phyloP scores from a whole-genome alignment of 2,113 vertebrate genomes.

The Antidorcas marsupialis region DNA sequence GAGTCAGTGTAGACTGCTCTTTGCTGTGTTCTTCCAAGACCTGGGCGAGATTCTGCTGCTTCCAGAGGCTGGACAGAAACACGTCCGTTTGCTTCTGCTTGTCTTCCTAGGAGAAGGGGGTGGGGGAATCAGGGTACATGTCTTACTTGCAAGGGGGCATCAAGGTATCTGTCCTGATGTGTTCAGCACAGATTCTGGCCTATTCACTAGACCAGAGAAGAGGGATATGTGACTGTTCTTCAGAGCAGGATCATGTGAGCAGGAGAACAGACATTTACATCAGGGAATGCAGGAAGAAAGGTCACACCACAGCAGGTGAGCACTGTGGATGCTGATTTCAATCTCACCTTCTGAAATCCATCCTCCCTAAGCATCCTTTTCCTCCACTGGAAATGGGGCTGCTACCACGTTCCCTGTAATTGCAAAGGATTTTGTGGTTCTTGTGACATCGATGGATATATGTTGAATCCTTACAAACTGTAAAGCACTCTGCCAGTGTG shows the following conservation, averaged over 20 bases:
- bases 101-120: neutral
- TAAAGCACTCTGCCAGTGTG: rapidly evolving
- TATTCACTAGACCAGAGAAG: neutral
- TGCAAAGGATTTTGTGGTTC: neutral
- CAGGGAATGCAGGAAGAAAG: neutral
- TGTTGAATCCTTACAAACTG: neutral
- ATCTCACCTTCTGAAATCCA: neutral
- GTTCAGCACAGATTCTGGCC: neutral
- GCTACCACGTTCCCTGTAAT: rapidly evolving
- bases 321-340: neutral
- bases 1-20: neutral
- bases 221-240: neutral
- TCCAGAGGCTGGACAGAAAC: neutral
- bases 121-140: neutral
- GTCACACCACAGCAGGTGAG: rapidly evolving
- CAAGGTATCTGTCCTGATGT: neutral
- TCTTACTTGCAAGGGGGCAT: neutral
- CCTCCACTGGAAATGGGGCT: neutral
- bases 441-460: rapidly evolving
- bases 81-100: neutral
- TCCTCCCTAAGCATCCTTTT: neutral
- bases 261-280: neutral
- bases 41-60: neutral
- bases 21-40: neutral
- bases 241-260: neutral